Conservation (phyloP, 2,113 vertebrate genomes). For the Apodemus sylvaticus region DNA sequence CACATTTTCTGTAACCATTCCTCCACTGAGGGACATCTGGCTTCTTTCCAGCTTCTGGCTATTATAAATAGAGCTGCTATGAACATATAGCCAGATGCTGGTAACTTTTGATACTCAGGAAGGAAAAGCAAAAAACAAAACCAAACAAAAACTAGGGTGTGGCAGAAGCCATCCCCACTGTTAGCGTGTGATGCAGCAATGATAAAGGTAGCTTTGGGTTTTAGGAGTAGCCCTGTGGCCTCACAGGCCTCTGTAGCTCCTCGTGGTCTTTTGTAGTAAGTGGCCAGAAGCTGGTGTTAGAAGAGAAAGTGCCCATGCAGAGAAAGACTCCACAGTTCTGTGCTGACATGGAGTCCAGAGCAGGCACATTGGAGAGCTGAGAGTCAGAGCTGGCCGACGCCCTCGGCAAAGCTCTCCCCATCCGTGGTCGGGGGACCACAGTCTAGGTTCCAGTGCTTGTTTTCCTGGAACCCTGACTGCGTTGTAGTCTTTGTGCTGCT, state of each 20-base stretch:
- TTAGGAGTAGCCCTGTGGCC: background rate
- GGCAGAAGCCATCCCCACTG: background rate
- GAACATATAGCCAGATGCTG: too few species aligned
- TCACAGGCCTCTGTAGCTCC: background rate
- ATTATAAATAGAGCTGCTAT: too few species aligned
- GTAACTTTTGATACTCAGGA: background rate
- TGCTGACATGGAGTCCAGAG: background rate
- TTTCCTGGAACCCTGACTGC: background rate
- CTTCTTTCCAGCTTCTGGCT: too few species aligned
- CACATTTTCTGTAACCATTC: too few species aligned
- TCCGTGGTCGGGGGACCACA: background rate
- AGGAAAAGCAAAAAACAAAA: background rate
- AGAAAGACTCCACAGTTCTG: background rate
- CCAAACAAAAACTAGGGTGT: too few species aligned
- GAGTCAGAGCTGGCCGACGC: background rate
- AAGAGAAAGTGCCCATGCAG: background rate
- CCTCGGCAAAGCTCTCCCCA: background rate
- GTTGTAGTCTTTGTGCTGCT: background rate
- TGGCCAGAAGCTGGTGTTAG: background rate
- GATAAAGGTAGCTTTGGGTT: fast-evolving
- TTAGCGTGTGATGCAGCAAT: fast-evolving
- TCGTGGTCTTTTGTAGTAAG: background rate
- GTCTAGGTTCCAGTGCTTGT: fast-evolving
- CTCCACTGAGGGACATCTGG: too few species aligned
- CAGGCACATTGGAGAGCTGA: background rate